Evolutionary conservation across 2,113 vertebrate species (phyloP).

Genomic region (Nibea coibor): DNA sequence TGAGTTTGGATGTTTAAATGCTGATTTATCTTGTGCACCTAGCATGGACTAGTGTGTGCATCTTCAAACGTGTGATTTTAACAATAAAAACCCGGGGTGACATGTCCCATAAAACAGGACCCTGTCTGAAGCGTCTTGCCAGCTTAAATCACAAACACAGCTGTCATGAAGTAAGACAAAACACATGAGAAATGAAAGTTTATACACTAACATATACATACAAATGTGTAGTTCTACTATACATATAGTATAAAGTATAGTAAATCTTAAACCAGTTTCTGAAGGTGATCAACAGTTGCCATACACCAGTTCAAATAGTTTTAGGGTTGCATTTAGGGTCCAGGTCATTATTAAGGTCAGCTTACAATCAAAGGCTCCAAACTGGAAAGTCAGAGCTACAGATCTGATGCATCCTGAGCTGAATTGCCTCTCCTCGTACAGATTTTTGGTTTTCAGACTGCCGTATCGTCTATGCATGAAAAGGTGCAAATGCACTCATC

Average conservation of each 20-base stretch:
- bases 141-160: background rate
- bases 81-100: background rate
- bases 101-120: too few relatives aligned
- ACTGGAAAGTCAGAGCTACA: background rate
- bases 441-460: background rate
- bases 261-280: background rate
- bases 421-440: background rate
- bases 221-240: background rate
- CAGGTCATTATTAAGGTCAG: background rate
- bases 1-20: background rate
- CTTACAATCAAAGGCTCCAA: background rate
- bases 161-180: background rate
- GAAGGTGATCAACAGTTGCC: background rate
- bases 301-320: too few relatives aligned
- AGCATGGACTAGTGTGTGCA: background rate
- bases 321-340: background rate
- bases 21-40: background rate
- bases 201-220: background rate
- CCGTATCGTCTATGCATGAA: background rate
- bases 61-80: constrained; percentile 13
- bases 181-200: too few relatives aligned
- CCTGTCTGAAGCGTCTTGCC: background rate
- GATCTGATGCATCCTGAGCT: background rate
- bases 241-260: background rate
- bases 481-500: background rate